Base-by-base conservation (phyloP, 2,888 invertebrate genomes). In the Drosophila borealis region DNA sequence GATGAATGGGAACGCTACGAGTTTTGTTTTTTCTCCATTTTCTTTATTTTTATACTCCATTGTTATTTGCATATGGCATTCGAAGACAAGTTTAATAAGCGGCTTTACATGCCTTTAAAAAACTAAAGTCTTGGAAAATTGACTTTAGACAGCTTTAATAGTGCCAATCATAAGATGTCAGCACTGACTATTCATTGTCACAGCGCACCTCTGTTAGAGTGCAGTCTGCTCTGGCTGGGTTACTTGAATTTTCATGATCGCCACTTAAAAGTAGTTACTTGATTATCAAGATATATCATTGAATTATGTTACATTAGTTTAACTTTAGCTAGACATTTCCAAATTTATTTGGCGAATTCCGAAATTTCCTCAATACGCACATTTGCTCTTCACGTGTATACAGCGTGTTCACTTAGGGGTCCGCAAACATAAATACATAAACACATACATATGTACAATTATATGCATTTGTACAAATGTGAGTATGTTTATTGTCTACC, bases 291-390 rank as follows among this genome's bases (percentile, higher is more conserved):
- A 49, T n/a, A 19, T 8, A 19, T 51, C 17, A 39, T 13, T 51
- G 37, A 51, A 39, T 59, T 51, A 29, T 56, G 8, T 29, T 51
- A 51, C 11, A 66, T 67, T 67, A 56, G 44, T 34, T 45, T 67
- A 37, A 49, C 56, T 46, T 56, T 53, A 41, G 61, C 29, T 69
- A 45, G 75, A 54, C 56, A 68, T 69, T 74, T 14, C 49, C 3
- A 19, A 69, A 54, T 11, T 56, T 34, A 48, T 73, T 57, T 17
- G 39, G 44, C 42, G 21, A 21, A 42, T 55, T 63, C 57, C 42
- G 34, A 41, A 45, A 50, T 56, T 44, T 55, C 45, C 57, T 21
- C 36, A 63, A 50, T 11, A 25, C 45, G 25, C 46, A 53, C 48
- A 61, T 48, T 53, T 51, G 62, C 37, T 53, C 1, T 19, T 55